Evolutionary conservation across 2,797 vertebrate genomes (phyloP).

Genomic region (Paguma larvata): DNA sequence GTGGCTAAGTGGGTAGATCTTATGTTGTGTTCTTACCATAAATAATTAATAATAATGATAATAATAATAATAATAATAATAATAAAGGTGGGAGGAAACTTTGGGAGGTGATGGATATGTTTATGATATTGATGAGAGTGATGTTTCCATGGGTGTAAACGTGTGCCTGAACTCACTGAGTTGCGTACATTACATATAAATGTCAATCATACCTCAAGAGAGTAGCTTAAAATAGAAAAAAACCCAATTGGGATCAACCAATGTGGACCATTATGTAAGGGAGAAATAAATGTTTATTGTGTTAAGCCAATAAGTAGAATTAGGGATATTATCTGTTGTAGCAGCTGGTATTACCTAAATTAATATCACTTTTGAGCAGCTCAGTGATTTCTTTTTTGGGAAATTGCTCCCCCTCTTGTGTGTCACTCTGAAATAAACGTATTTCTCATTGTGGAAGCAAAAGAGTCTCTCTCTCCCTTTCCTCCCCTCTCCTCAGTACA

Average conservation of each 20-base stretch:
- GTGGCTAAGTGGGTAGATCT: background rate
- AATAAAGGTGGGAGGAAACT: background rate
- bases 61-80: background rate
- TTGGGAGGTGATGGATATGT: background rate
- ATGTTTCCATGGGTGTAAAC: background rate
- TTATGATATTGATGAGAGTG: background rate
- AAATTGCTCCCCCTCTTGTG: slow-evolving; percentile 22
- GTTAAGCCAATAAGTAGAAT: slow-evolving; percentile 43
- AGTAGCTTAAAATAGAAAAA: background rate
- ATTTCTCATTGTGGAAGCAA: background rate
- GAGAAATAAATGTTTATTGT: background rate
- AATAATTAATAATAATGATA: background rate
- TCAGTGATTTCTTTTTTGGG: slow-evolving; percentile 36
- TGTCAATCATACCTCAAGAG: background rate
- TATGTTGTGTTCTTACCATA: background rate
- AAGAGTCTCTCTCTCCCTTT: background rate
- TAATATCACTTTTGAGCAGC: slow-evolving; percentile 37
- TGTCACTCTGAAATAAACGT: background rate
- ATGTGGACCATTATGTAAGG: background rate
- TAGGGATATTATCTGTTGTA: background rate
- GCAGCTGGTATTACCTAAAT: slow-evolving; percentile 18
- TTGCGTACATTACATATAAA: background rate
- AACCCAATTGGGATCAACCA: background rate
- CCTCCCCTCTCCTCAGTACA: background rate
- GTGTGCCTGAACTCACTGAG: background rate